Evolutionary conservation across 2,113 vertebrate species (phyloP).

Genomic region (Pycnonotus jocosus): DNA sequence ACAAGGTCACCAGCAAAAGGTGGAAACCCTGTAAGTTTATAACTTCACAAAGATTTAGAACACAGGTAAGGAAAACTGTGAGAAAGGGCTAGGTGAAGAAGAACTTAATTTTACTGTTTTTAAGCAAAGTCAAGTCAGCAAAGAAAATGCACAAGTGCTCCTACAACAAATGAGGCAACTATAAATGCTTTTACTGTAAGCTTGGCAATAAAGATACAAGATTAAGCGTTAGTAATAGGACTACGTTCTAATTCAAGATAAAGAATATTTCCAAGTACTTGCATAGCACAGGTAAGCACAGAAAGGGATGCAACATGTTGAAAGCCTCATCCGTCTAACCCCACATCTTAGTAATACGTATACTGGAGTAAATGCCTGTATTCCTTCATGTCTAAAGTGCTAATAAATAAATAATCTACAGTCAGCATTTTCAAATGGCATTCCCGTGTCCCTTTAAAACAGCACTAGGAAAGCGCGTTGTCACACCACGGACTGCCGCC

Average conservation of each 20-base stretch:
- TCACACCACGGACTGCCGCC: rapidly evolving
- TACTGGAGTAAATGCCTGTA: rapidly evolving
- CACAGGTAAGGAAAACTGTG: not conserved
- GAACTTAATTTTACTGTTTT: not conserved
- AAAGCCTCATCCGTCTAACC: not conserved
- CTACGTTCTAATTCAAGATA: not conserved
- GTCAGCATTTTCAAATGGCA: not conserved
- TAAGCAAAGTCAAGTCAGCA: not conserved
- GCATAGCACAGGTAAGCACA: not conserved
- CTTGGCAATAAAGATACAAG: not conserved
- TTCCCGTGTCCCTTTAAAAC: not conserved
- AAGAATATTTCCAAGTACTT: not conserved
- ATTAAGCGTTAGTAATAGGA: not conserved
- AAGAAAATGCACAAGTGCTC: not conserved
- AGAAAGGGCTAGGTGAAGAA: not conserved
- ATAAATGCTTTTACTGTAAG: not conserved
- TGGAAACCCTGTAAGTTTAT: not conserved
- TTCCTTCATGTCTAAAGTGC: not conserved
- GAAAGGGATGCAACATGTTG: not conserved
- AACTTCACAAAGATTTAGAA: not conserved
- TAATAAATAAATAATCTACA: not conserved
- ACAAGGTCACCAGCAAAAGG: not conserved
- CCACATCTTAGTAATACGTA: rapidly evolving
- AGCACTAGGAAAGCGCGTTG: rapidly evolving
- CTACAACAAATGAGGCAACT: not conserved